Conservation (phyloP, 2,888 invertebrate species). For the Tenodera sinensis region DNA sequence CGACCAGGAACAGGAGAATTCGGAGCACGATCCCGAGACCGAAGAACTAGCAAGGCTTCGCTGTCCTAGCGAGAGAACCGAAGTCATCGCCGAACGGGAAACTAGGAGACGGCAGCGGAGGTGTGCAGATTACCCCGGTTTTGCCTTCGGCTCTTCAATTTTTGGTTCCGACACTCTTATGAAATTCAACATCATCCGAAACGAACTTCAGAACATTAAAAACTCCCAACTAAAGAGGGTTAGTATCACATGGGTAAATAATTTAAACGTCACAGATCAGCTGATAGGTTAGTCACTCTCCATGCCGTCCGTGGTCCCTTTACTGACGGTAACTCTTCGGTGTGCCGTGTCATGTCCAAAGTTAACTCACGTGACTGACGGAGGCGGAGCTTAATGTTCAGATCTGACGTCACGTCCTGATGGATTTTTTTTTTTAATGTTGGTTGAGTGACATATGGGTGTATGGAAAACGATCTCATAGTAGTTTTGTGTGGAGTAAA, state of each 20-base stretch:
- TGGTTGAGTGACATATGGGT: not conserved
- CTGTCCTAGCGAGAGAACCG: slow-evolving; percentile 85
- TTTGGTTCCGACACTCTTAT: slow-evolving; percentile 96
- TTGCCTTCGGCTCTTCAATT: slow-evolving; percentile 87
- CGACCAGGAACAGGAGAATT: slow-evolving; percentile 46
- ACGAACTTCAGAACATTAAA: slow-evolving; percentile 96
- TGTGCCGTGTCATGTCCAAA: not conserved
- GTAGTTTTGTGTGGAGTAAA: not conserved
- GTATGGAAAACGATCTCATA: not conserved
- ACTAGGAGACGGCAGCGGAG: slow-evolving; percentile 67
- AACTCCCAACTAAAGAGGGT: slow-evolving; percentile 95
- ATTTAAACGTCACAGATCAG: slow-evolving; percentile 15
- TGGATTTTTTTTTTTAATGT: too few relatives aligned
- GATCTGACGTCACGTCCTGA: slow-evolving; percentile 7
- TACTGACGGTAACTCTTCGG: not conserved
- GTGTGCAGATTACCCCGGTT: slow-evolving; percentile 88
- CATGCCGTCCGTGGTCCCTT: not conserved
- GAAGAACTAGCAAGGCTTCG: slow-evolving; percentile 79
- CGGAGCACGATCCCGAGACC: slow-evolving; percentile 70
- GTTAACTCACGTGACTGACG: slow-evolving; percentile 9
- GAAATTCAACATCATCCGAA: slow-evolving; percentile 95
- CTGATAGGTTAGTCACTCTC: slow-evolving; percentile 3
- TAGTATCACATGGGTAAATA: slow-evolving; percentile 49
- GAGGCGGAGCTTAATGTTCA: not conserved
- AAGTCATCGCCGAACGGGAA: slow-evolving; percentile 82